These are phyloP conservation scores for Zaprionus ghesquierei DNA, from an alignment of 1,140 invertebrate species.

Conservation along the genomic window DNA sequence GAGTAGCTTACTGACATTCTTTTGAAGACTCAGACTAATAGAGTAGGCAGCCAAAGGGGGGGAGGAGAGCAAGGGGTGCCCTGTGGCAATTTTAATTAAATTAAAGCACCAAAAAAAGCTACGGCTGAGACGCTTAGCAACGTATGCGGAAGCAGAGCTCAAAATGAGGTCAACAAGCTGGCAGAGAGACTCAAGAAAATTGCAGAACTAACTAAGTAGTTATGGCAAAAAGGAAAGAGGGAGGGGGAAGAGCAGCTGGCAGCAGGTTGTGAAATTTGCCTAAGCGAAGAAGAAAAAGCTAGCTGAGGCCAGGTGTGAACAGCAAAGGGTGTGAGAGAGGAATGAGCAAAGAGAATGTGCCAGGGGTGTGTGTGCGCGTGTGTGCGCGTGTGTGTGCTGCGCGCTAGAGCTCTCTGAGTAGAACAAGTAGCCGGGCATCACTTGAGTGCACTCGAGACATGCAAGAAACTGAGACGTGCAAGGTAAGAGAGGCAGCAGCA, in stretches of 20 bases:
- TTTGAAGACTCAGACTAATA: too few relatives aligned
- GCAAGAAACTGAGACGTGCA: slow-evolving; percentile 1
- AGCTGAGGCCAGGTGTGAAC: not conserved
- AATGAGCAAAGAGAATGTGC: not conserved
- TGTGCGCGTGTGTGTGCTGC: not conserved
- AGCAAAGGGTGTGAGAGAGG: too few relatives aligned
- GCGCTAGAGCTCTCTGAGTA: not conserved
- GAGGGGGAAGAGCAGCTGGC: slow-evolving; percentile 6
- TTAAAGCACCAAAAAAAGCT: slow-evolving; percentile 41
- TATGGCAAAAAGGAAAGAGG: not conserved
- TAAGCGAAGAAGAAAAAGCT: slow-evolving; percentile 3
- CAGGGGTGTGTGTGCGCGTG: not conserved
- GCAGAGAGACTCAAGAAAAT: slow-evolving; percentile 51
- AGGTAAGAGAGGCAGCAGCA: not conserved
- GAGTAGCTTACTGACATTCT: not conserved
- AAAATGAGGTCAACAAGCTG: slow-evolving; percentile 63
- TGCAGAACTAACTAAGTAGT: slow-evolving; percentile 54
- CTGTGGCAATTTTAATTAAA: slow-evolving; percentile 65
- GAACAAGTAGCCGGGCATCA: slow-evolving; percentile 37
- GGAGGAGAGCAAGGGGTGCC: not conserved
- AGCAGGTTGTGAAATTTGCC: slow-evolving; percentile 20
- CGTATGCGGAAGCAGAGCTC: slow-evolving; percentile 16
- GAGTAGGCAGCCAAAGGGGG: too few relatives aligned
- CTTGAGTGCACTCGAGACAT: slow-evolving; percentile 46
- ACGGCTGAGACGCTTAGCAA: not conserved